A percentile compares a stretch with the other conserved stretches of the same genome.
phyloP scores from a whole-genome alignment of 1,140 invertebrate genomes.

The Ostrea edulis region DNA sequence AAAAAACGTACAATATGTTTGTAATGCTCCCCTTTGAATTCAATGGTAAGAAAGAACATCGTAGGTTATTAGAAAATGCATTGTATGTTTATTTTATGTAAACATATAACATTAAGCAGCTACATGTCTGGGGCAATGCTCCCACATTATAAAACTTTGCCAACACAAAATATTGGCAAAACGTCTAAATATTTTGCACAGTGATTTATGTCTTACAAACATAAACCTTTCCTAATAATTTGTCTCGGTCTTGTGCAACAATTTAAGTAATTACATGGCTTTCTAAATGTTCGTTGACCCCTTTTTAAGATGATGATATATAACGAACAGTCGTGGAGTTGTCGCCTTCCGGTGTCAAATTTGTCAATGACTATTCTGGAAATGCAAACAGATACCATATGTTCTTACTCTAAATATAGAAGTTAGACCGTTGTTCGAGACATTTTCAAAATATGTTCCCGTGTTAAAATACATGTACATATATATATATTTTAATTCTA shows the following conservation, averaged over 20 bases:
- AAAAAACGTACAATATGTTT: too few relatives aligned
- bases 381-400: slow-evolving; percentile 1
- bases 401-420: not conserved
- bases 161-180: slow-evolving; percentile 13
- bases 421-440: too few relatives aligned
- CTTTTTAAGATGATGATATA: slow-evolving; percentile 1
- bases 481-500: too few relatives aligned
- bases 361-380: slow-evolving; percentile 22
- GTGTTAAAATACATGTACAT: too few relatives aligned
- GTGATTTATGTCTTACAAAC: not conserved
- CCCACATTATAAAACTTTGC: not conserved
- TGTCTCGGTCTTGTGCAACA: not conserved
- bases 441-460: too few relatives aligned
- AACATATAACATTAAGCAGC: slow-evolving; percentile 18
- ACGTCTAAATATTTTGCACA: slow-evolving; percentile 20
- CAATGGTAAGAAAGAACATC: not conserved
- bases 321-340: not conserved
- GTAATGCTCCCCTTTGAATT: not conserved
- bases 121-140: not conserved
- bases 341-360: slow-evolving; percentile 27
- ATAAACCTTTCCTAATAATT: not conserved
- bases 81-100: slow-evolving; percentile 25
- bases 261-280: slow-evolving; percentile 29
- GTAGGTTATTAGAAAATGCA: not conserved
- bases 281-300: slow-evolving; percentile 25